These are phyloP conservation scores for Lasioglossum marginatum DNA, from an alignment of 2,888 invertebrate genomes.

Conservation along the genomic window DNA sequence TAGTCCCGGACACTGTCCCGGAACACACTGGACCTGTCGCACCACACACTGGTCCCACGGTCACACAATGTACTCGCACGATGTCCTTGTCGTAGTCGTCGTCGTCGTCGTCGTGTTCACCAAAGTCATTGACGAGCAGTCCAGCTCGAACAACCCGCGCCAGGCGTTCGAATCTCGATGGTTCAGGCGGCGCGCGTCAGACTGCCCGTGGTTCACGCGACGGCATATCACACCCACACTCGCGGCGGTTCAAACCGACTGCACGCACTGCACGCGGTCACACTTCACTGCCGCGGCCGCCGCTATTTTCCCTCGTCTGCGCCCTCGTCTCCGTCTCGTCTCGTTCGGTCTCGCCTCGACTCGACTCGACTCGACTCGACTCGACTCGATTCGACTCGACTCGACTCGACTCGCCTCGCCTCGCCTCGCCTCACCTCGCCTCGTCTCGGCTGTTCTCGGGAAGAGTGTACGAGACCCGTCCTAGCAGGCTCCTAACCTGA, in stretches of 20 bases:
- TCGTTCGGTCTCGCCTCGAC: constrained; percentile 1
- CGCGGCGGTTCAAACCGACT: constrained; percentile 42
- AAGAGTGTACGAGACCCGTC: constrained; percentile 83
- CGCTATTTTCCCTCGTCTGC: constrained; percentile 39
- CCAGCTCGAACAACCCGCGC: constrained; percentile 17
- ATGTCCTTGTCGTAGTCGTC: constrained; percentile 35
- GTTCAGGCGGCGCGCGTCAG: constrained; percentile 38
- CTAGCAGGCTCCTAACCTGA: constrained; percentile 85
- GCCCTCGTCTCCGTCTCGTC: constrained; percentile 41
- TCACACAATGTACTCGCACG: constrained; percentile 51
- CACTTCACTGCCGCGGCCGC: constrained; percentile 52
- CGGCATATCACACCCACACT: constrained; percentile 54
- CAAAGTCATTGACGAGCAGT: constrained; percentile 49
- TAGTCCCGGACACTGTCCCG: constrained; percentile 58
- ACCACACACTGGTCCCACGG: constrained; percentile 57
- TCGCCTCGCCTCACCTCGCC: background rate
- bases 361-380: background rate
- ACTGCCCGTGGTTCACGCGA: constrained; percentile 41
- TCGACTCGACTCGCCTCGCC: background rate
- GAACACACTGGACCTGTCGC: constrained; percentile 42
- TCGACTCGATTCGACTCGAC: background rate
- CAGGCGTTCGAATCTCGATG: constrained; percentile 32
- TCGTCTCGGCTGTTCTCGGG: constrained; percentile 63
- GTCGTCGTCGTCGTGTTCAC: constrained; percentile 39
- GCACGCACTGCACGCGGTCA: constrained; percentile 52